Base-by-base conservation (phyloP, 2,113 vertebrate genomes). In the Vicugna pacos region DNA sequence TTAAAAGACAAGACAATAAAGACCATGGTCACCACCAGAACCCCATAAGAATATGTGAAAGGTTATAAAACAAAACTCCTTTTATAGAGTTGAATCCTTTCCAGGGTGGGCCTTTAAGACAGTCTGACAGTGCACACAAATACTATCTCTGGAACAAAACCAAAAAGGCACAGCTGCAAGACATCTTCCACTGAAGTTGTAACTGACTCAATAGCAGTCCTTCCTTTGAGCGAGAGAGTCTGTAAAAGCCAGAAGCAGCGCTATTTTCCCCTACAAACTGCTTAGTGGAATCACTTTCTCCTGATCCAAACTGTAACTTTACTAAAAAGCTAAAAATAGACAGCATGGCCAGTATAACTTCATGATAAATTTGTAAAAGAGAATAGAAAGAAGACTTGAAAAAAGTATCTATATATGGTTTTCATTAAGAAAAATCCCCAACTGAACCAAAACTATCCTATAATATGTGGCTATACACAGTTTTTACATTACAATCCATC, bases 161-260 rank as follows among this genome's bases (percentile, higher is more conserved):
- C 97, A 97, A 97, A 92, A 58, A 85, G 30, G 75, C 97, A 91
- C 97, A 98, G 98, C 98, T 98, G 96, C 97, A 95, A 93, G 96
- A 95, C 97, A 97, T 98, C 97, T 97, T 96, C 96, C 95, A 87
- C 96, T 72, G 62, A 62, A 82, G 91, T 72, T 90, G 93, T 94
- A 97, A 96, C 56, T 76, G 83, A 90, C 92, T 94, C 91, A 76
- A 96, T 72, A 58, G 70, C 86, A 79, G 82, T 48, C 86, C 95
- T 93, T 73, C 94, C 94, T 96, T 91, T 92, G 35, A 95, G 69
- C 80, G 84, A 91, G 56, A 93, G 28, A 95, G 60, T 96, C 79
- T 89, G 77, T 86, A 94, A 94, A 97, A 93, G 76, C 70, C 60
- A 85, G 79, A 93, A 94, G 89, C 94, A 96, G 58, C 42, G 79